These are phyloP conservation scores for Papilio gigon DNA, from an alignment of 2,888 invertebrate genomes.

Conservation along the genomic window DNA sequence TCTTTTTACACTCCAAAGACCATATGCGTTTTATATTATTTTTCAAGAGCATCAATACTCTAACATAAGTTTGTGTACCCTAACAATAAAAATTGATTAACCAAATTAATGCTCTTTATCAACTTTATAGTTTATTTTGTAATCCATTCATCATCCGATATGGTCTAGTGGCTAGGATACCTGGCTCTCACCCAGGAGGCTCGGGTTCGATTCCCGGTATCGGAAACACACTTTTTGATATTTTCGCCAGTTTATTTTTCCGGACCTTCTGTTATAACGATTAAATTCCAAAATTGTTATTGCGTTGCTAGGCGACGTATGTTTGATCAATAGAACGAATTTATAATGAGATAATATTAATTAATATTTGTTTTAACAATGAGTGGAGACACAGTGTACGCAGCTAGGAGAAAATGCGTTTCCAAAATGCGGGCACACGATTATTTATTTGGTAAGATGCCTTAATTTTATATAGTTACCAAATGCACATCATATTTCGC, in stretches of 20 bases:
- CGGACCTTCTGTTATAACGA: not conserved
- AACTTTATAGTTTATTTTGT: not conserved
- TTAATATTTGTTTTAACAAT: conserved; percentile 49
- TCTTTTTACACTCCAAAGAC: not conserved
- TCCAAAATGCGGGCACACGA: conserved; percentile 66
- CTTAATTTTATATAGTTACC: no score
- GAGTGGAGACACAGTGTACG: conserved; percentile 60
- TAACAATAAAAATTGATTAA: not conserved
- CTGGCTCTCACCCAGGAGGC: conserved; percentile 88
- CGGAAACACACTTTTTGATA: conserved; percentile 16
- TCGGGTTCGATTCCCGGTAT: conserved; percentile 88
- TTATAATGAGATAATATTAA: not conserved
- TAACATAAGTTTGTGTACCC: not conserved
- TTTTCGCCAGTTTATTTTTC: not conserved
- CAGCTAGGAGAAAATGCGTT: conserved; percentile 52
- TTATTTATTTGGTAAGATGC: conserved; percentile 76
- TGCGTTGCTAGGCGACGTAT: not conserved
- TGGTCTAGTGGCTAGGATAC: conserved; percentile 80
- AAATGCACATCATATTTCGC: no score
- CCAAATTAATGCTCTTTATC: no score
- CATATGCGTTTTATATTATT: no score
- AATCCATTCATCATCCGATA: conserved; percentile 57
- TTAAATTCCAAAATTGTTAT: not conserved
- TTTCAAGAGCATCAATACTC: not conserved
- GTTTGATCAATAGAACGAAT: not conserved